Percentiles rank a stretch among this genome's conserved stretches.
Conservation (phyloP, 2,888 invertebrate species). For the Drosophila cognata region DNA sequence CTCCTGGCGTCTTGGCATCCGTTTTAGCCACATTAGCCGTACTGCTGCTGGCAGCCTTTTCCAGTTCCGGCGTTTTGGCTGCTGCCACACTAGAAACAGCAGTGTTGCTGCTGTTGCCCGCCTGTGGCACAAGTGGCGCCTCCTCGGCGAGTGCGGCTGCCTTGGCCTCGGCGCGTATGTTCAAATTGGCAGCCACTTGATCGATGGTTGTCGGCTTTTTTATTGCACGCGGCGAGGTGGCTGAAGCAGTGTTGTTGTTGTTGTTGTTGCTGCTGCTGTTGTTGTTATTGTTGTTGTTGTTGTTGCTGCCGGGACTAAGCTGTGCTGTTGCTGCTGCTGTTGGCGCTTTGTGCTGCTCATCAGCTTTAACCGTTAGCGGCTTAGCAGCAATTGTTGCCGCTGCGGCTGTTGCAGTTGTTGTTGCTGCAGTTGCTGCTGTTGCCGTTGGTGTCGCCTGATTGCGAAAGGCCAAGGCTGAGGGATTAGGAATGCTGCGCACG, state of each 20-base stretch:
- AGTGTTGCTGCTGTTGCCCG: slow-evolving; percentile 6
- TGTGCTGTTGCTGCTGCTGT: slow-evolving; percentile 23
- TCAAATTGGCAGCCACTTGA: slow-evolving; percentile 84
- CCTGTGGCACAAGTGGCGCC: slow-evolving; percentile 32
- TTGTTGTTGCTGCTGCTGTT: slow-evolving; percentile 14
- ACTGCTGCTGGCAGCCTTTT: slow-evolving; percentile 14
- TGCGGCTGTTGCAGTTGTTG: slow-evolving; percentile 30
- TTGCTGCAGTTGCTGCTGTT: slow-evolving; percentile 38
- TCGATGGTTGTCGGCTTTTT: slow-evolving; percentile 84
- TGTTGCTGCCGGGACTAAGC: slow-evolving; percentile 54
- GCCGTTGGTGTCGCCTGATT: slow-evolving; percentile 82
- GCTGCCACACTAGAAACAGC: not conserved
- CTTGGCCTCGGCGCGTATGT: slow-evolving; percentile 82
- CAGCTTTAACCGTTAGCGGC: slow-evolving; percentile 45
- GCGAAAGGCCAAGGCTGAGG: slow-evolving; percentile 87
- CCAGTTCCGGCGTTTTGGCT: slow-evolving; percentile 32
- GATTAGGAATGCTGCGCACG: slow-evolving; percentile 88
- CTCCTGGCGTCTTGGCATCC: slow-evolving; percentile 16
- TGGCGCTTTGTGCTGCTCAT: slow-evolving; percentile 45
- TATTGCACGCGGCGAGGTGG: slow-evolving; percentile 64
- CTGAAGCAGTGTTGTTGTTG: slow-evolving; percentile 36
- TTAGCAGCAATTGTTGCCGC: slow-evolving; percentile 31
- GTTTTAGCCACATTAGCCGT: slow-evolving; percentile 30
- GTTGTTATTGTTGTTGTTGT: slow-evolving; percentile 28
- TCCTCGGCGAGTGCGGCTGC: slow-evolving; percentile 74